phyloP scores from a whole-genome alignment of 1,140 invertebrate species.

The Conus betulinus region DNA sequence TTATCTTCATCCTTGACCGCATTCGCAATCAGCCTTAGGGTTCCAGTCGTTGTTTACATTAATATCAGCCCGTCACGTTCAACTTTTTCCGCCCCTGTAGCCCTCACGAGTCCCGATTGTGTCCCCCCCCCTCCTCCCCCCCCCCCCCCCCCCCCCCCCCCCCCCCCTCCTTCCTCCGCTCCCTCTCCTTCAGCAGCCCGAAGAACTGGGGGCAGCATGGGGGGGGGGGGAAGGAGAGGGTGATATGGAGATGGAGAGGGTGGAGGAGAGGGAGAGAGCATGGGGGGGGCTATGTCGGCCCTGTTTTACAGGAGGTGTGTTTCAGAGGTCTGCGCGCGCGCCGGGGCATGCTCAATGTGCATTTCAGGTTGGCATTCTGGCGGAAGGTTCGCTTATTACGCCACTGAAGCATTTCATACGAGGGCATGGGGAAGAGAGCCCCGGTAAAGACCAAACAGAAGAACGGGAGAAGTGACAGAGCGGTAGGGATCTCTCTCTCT shows the following conservation, averaged over 20 bases:
- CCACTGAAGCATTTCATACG: slow-evolving; percentile 7
- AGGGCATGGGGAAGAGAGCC: too few species aligned
- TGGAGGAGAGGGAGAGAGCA: background rate
- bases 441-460: too few species aligned
- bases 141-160: background rate
- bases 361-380: background rate
- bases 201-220: background rate
- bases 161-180: background rate
- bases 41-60: slow-evolving; percentile 28
- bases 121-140: background rate
- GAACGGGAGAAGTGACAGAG: background rate
- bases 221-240: background rate
- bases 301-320: background rate
- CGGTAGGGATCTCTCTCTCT: too few species aligned
- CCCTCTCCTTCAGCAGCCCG: background rate
- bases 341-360: background rate
- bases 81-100: background rate
- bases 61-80: slow-evolving; percentile 24
- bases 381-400: slow-evolving; percentile 14
- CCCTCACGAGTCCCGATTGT: background rate
- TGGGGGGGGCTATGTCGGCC: background rate
- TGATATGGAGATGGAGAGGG: background rate
- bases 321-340: slow-evolving; percentile 18
- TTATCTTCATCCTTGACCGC: slow-evolving; percentile 29
- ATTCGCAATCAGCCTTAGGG: slow-evolving; percentile 28